Percentiles rank a stretch among this genome's conserved stretches.
Conservation (phyloP, 2,113 vertebrate genomes). For the Protomyctophum bolini region DNA sequence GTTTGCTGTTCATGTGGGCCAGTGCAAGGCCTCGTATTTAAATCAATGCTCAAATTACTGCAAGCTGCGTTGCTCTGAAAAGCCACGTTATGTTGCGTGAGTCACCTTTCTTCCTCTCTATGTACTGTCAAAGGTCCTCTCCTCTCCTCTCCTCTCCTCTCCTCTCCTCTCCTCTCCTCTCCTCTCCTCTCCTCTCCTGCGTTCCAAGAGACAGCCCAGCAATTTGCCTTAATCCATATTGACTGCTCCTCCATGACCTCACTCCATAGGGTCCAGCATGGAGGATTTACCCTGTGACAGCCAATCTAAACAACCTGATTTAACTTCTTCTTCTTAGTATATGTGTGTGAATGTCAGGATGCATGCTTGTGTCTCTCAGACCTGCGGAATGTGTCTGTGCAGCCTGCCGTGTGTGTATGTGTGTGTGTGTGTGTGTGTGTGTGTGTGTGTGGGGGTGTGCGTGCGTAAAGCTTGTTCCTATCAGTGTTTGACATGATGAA, state of each 20-base stretch:
- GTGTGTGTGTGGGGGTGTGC: slow-evolving; percentile 32
- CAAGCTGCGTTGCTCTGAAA: slow-evolving; percentile 34
- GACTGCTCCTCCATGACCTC: slow-evolving; percentile 79
- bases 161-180: slow-evolving; percentile 13
- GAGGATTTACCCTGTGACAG: slow-evolving; percentile 77
- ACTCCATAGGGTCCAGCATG: slow-evolving; percentile 65
- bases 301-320: slow-evolving; percentile 80
- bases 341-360: slow-evolving; percentile 10
- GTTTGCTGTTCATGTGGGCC: not conserved
- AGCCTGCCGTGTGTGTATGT: not conserved
- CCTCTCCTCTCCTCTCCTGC: not conserved
- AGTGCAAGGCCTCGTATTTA: slow-evolving; percentile 44
- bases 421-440: not conserved
- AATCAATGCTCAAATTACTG: slow-evolving; percentile 49
- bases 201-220: slow-evolving; percentile 62
- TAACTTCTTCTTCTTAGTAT: slow-evolving; percentile 61
- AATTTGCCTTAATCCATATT: slow-evolving; percentile 81
- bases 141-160: slow-evolving; percentile 28
- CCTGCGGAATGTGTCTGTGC: slow-evolving; percentile 31
- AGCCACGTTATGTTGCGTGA: slow-evolving; percentile 47
- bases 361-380: slow-evolving; percentile 4
- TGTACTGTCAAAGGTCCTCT: slow-evolving; percentile 8
- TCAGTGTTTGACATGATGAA: slow-evolving; percentile 71
- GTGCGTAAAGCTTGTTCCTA: slow-evolving; percentile 55
- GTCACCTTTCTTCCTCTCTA: not conserved